Base-by-base conservation (phyloP, 2,113 vertebrate species). In the Sebastes fasciatus region DNA sequence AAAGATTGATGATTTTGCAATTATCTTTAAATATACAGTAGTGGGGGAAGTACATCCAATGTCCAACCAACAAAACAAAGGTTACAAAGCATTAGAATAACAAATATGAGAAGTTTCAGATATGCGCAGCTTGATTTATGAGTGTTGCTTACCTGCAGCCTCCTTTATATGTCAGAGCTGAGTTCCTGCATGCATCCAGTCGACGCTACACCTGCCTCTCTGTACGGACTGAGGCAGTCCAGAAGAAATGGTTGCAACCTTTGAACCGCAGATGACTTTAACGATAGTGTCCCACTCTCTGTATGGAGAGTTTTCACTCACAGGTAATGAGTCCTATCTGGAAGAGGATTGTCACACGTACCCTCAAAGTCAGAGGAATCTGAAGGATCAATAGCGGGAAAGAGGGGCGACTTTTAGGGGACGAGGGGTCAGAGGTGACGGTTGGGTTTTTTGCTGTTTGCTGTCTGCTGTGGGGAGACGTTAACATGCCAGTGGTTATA, bases 331-430 rank as follows among this genome's bases (percentile, higher is more conserved):
- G 86, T 86, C 86, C 87, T 91, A 92, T 88, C 85, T 87, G 40
- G 17, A 86, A 69, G 86, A 80, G 90, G 72, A 92, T 90, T 94
- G 80, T 94, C 91, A 88, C 94, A 95, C 88, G 66, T 88, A 92
- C 86, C 67, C 88, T 90, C 91, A 70, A 90, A 49, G 43, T 83
- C 77, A 87, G 84, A 88, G 84, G 90, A 93, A 89, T 91, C 75
- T 52, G 49, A 51, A 67, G 79, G 85, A 93, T 92, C 91, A 93
- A 92, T 92, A 74, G 90, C 54, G 69, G 77, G 91, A 92, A 90
- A 82, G 67, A 69, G 49, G 54, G 74, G n/a, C 17, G 60, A 77
- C 65, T 88, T 34, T 77, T 75, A 34, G 72, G 40, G 54, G 61
- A 42, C 60, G 69, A 81, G 82, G 85, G 90, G 92, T 94, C 93